Evolutionary conservation across 2,888 invertebrate genomes (phyloP), one percentile per base, ranked within the genome.

Genomic region (Zaprionus lineosus): DNA sequence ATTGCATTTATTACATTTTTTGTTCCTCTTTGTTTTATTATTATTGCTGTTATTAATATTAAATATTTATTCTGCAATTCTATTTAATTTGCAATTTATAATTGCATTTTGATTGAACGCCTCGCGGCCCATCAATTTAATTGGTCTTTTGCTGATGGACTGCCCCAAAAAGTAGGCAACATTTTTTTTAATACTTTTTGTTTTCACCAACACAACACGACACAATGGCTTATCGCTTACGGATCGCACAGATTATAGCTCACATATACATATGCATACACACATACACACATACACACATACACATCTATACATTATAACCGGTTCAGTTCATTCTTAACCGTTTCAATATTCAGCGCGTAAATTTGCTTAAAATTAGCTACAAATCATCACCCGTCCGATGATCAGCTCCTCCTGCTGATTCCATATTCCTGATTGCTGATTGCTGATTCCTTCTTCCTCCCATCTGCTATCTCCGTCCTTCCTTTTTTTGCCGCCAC

Each of bases 21-120:
- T 46, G 18, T 43, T 60, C 39, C 19, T 57, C 52, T 57, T 31
- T 59, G 61, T 33, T 34, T 37, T 39, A 39, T 51, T 58, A 15
- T 40, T 34, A 34, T 47, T 59, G 21, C 53, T 68, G 47, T 60
- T 74, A 72, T 75, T 79, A 70, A 76, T 75, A 81, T 81, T 79
- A 83, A 85, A 81, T 81, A 84, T 81, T 81, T 81, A 85, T 83
- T 79, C 79, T 74, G 61, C 68, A 66, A 76, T 83, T 83, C 57
- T 67, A 82, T 81, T 84, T 85, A 74, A 79, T 79, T 84, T 85
- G 65, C 79, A 66, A 75, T 85, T 62, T 66, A 71, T 76, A 83
- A 75, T 75, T 84, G 74, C 78, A 74, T 78, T 81, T 73, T 60
- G 78, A 81, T 81, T 67, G 82, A 64, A 57, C 52, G 47, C 28